Evolutionary conservation across 2,888 invertebrate species (phyloP), one percentile per base, ranked within the genome.

Genomic region (Fragum fragum): DNA sequence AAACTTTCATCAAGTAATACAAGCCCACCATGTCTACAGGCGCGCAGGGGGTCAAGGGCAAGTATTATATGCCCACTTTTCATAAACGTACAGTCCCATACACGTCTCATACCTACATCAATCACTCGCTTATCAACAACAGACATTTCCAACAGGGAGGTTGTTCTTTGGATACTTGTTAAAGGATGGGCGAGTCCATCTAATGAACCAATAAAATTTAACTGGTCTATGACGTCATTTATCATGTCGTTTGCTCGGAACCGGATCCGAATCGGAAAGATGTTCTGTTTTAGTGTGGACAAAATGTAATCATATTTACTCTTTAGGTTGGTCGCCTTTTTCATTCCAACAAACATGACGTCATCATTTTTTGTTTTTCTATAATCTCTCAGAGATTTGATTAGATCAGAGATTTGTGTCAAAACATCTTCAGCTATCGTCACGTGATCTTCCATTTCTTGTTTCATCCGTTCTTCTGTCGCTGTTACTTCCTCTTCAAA

Each of bases 261-360:
- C 26, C 23, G 23, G 21, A 57, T 57, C 26, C 23, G 23, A 14
- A 26, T 57, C 3, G 23, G 57, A 57, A 5, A 5, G 11, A 57
- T 21, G 1, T 2, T 23, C 21, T 57, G 23, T 23, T 57, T 11
- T 1, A 57, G 3, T n/a, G 21, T 57, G 7, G 21, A 23, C 21
- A 57, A 18, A 23, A 23, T 57, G 3, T 57, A 7, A 21, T 57
- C 23, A 23, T 57, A 57, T 57, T 26, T 57, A 57, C 57, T 23
- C 14, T 5, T 57, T 6, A 57, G 21, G 2, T 26, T 57, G 26
- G 9, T 57, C 7, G 57, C 57, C n/a, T 57, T 57, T n/a, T 57
- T 57, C 57, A 57, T 57, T 57, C 57, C 57, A 23, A 57, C 57
- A 26, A 26, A 57, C 57, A 57, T 57, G 57, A 57, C 57, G 23